phyloP scores from a whole-genome alignment of 2,888 invertebrate genomes.

The Saturnia japonica region DNA sequence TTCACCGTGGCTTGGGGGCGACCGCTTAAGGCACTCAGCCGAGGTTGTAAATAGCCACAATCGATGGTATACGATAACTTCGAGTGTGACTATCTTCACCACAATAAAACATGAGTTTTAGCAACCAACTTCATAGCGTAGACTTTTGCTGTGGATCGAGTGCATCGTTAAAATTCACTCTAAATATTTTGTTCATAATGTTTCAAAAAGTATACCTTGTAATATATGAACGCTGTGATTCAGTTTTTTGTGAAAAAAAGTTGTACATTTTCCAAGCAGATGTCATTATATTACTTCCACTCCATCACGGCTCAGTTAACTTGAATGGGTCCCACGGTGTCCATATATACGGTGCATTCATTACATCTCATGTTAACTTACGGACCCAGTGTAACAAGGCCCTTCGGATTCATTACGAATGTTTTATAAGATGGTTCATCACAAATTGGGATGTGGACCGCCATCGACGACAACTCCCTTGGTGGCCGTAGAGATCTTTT shows the following conservation, averaged over 20 bases:
- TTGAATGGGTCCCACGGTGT: constrained; percentile 42
- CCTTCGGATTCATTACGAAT: constrained; percentile 8
- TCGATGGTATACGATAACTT: too few species aligned
- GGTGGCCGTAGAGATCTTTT: constrained; percentile 1
- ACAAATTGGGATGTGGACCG: constrained; percentile 19
- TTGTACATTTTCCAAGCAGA: constrained; percentile 8
- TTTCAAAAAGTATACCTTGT: too few species aligned
- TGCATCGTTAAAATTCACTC: too few species aligned
- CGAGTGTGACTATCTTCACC: too few species aligned
- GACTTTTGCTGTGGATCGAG: too few species aligned
- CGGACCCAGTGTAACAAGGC: constrained; percentile 29
- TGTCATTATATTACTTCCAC: constrained; percentile 34
- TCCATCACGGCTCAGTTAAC: constrained; percentile 44
- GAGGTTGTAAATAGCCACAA: too few species aligned
- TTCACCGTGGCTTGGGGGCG: too few species aligned
- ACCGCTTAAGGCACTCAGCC: too few species aligned
- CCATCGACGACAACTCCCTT: constrained; percentile 16
- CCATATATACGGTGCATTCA: constrained; percentile 49
- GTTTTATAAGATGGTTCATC: constrained; percentile 14
- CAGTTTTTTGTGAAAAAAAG: not conserved
- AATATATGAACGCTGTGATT: not conserved
- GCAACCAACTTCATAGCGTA: too few species aligned
- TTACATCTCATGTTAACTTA: constrained; percentile 28
- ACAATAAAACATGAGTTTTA: too few species aligned
- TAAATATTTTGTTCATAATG: too few species aligned